Evolutionary conservation across 2,797 vertebrate species (phyloP).

Genomic region (Merluccius polli): DNA sequence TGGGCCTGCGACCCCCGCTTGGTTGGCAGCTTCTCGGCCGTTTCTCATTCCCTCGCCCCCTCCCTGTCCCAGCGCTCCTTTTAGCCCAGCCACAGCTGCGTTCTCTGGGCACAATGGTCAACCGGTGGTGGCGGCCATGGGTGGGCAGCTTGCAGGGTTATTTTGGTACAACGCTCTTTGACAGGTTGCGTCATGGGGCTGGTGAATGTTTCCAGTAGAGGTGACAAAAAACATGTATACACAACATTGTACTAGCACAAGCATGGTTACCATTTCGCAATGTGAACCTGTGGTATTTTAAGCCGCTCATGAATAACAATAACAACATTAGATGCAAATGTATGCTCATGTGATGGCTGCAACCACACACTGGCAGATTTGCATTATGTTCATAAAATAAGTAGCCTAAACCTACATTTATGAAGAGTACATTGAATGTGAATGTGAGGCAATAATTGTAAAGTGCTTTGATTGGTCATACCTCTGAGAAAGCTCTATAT

Average conservation of each 20-base stretch:
- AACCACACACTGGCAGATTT: background rate
- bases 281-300: background rate
- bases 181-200: conserved; percentile 47
- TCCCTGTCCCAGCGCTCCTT: conserved; percentile 19
- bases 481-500: too few species aligned
- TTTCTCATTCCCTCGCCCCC: conserved; percentile 17
- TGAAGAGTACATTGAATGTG: too few species aligned
- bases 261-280: background rate
- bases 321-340: background rate
- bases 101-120: conserved; percentile 32
- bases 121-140: conserved; percentile 15
- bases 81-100: conserved; percentile 49
- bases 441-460: too few species aligned
- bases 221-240: background rate
- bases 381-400: background rate
- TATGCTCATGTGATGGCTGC: background rate
- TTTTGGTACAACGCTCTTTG: conserved; percentile 52
- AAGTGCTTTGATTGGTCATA: too few species aligned
- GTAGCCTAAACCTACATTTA: background rate
- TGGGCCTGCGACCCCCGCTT: conserved; percentile 26
- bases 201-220: conserved; percentile 36
- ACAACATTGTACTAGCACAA: background rate
- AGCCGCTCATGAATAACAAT: background rate
- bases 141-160: conserved; percentile 37
- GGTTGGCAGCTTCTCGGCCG: conserved; percentile 24